Evolutionary conservation across 2,797 vertebrate genomes (phyloP).

Genomic region (Danio jaintianensis): DNA sequence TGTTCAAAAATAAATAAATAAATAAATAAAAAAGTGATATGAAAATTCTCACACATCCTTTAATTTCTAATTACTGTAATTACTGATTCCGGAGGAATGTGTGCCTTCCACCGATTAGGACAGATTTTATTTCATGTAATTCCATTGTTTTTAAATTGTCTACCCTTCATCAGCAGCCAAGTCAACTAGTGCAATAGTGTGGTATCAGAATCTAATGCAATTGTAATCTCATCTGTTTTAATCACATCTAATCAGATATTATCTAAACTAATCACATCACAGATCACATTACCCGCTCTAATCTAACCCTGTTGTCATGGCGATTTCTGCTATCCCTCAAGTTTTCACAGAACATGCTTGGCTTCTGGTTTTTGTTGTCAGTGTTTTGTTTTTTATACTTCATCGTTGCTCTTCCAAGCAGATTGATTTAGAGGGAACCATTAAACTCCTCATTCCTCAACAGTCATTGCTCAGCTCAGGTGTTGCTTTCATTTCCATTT

Average conservation of each 20-base stretch:
- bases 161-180: conserved; percentile 59
- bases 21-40: conserved; percentile 24
- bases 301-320: conserved; percentile 63
- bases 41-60: conserved; percentile 36
- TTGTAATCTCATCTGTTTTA: conserved; percentile 66
- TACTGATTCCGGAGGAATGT: conserved; percentile 51
- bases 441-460: background rate
- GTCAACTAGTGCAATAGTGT: conserved; percentile 59
- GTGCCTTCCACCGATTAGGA: conserved; percentile 51
- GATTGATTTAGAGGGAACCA: conserved; percentile 7
- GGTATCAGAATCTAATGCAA: conserved; percentile 60
- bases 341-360: conserved; percentile 46
- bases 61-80: conserved; percentile 54
- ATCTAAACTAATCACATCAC: conserved; percentile 63
- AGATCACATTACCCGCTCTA: conserved; percentile 63
- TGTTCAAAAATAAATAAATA: background rate
- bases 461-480: background rate
- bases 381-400: background rate
- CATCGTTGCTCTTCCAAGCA: background rate
- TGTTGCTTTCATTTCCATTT: no score
- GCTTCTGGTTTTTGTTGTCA: conserved; percentile 33
- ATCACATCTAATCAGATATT: conserved; percentile 65
- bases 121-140: conserved; percentile 66
- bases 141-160: conserved; percentile 63
- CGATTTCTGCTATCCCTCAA: conserved; percentile 54